A percentile compares a stretch with the other conserved stretches of the same genome.
These are phyloP conservation scores for Grammomys surdaster DNA, from an alignment of 2,113 vertebrate genomes.

Conservation along the genomic window DNA sequence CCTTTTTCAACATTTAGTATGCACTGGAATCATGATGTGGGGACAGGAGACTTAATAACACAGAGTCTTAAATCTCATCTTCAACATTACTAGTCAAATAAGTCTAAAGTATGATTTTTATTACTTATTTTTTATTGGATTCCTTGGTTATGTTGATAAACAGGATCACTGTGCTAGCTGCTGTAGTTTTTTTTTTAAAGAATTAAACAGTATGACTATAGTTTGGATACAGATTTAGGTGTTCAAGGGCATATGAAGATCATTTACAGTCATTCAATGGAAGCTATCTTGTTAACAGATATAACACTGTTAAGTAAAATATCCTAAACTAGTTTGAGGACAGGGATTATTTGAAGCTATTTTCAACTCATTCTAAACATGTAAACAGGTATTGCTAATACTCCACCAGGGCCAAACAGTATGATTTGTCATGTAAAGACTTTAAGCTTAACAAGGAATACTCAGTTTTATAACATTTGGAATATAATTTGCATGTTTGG, in stretches of 20 bases:
- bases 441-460: conserved; percentile 19
- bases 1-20: neutral
- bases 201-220: neutral
- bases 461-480: neutral
- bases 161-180: neutral
- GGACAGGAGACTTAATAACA: neutral
- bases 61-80: neutral
- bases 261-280: neutral
- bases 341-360: neutral
- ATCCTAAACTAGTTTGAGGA: neutral
- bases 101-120: neutral
- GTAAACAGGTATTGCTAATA: neutral
- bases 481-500: conserved; percentile 15
- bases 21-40: neutral
- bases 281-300: neutral
- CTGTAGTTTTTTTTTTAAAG: neutral
- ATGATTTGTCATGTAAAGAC: neutral
- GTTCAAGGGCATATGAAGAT: neutral
- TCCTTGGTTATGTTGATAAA: neutral
- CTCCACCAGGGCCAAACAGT: neutral
- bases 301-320: conserved; percentile 7
- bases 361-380: neutral
- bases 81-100: neutral
- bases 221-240: neutral
- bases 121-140: neutral